Evolutionary conservation across 2,888 invertebrate species (phyloP), one percentile per base, ranked within the genome.

Genomic region (Drosophila putrida): DNA sequence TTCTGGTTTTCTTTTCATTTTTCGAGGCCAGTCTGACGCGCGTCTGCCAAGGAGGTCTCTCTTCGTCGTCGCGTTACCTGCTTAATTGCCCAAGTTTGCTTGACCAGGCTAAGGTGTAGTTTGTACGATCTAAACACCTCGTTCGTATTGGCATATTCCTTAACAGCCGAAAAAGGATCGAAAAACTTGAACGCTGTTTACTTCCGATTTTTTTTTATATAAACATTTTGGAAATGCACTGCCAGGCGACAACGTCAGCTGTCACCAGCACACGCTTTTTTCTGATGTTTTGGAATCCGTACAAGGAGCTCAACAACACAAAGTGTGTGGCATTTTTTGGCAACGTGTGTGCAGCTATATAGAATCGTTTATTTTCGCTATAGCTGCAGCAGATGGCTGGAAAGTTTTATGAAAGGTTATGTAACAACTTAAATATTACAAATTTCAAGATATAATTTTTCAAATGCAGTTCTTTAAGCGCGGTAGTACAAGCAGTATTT

Each of bases 161-260:
- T 25, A 65, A 51, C 13, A 61, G 57, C 33, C 57, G 36, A 20
- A 36, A 51, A 15, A 36, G 31, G 6, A 41, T 36, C 13, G 20
- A 58, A 71, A 74, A 62, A 54, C 20, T 20, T 49, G n/a, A 65
- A 54, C 64, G 49, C 55, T 82, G 54, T 75, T 88, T 86, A 86
- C 90, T 86, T 86, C 85, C 85, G 85, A 86, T 78, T 80, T 89
- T 28, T 89, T 28, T 89, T 28, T 33, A 46, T 63, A 41, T 63
- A 41, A 35, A 47, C 54, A 73, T 68, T 75, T 74, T 83, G 71
- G 33, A 73, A 73, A 65, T 68, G 75, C 64, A 71, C 54, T 60
- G 20, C 53, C 69, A 67, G 68, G 76, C 88, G 77, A 88, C 86
- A 90, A 83, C 70, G 69, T 82, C 84, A 90, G 87, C 78, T 90